Conservation (phyloP, 35 echinoderm and acorn worm genomes). For the Ophioderma brevispina region DNA sequence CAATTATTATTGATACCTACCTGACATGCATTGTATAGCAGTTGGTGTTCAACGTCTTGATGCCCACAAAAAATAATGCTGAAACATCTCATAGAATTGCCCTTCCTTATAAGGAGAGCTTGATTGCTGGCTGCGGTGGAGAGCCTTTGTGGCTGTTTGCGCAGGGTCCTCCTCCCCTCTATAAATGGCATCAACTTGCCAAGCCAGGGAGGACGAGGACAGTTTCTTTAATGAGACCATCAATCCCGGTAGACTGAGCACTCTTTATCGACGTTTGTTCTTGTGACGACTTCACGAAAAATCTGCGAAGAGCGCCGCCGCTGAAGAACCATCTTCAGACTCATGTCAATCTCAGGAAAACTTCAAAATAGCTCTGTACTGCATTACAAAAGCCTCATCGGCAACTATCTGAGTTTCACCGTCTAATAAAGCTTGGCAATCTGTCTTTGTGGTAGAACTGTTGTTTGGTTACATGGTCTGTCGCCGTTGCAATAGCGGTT, state of each 20-base stretch:
- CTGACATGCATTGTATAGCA: constrained; percentile 99
- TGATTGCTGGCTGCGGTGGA: constrained; percentile 90
- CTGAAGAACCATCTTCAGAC: constrained; percentile 94
- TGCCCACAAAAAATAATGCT: constrained; percentile 93
- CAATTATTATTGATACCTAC: constrained; percentile 30
- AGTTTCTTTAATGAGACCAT: constrained; percentile 98
- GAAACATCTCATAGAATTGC: constrained; percentile 99
- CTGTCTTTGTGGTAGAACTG: constrained; percentile 93
- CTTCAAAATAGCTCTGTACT: constrained; percentile 95
- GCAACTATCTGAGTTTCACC: constrained; percentile 98
- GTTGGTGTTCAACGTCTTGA: constrained; percentile 99
- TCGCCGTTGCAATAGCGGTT: constrained; percentile 90
- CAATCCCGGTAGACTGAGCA: constrained; percentile 94
- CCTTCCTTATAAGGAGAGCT: constrained; percentile 98
- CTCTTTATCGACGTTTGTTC: constrained; percentile 95
- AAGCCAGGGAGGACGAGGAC: constrained; percentile 98
- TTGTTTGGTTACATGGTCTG: constrained; percentile 89
- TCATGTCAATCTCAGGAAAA: constrained; percentile 96
- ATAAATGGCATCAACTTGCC: constrained; percentile 99
- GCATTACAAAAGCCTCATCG: constrained; percentile 99
- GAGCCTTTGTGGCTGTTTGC: constrained; percentile 97
- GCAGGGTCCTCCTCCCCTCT: constrained; percentile 94
- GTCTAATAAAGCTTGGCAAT: constrained; percentile 94
- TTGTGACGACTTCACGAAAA: constrained; percentile 98
- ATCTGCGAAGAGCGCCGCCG: constrained; percentile 96